Evolutionary conservation across 2,888 invertebrate species (phyloP).

Genomic region (Athalia cordata): DNA sequence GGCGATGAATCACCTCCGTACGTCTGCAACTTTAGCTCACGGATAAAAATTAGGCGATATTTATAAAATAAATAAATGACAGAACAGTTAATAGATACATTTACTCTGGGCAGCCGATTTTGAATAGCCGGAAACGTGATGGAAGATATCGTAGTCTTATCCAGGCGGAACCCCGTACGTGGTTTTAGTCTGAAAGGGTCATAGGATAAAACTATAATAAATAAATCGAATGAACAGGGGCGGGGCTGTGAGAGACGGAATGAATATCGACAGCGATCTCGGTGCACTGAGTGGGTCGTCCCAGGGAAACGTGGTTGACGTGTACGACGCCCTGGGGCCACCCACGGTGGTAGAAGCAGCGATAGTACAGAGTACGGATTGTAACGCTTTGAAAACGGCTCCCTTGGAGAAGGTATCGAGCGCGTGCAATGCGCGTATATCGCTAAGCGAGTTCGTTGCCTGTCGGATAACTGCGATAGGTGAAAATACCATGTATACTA

Average conservation of each 20-base stretch:
- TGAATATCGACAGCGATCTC: slow-evolving; percentile 15
- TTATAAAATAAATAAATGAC: no score
- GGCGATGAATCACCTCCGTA: background rate
- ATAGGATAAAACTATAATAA: no score
- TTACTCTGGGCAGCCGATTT: no score
- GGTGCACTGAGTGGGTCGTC: slow-evolving; percentile 3
- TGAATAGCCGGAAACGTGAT: no score
- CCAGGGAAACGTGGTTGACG: slow-evolving; percentile 32
- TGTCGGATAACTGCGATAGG: background rate
- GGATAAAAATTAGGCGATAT: no score
- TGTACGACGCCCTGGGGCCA: slow-evolving; percentile 33
- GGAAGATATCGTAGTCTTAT: no score
- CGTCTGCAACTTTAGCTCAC: no score
- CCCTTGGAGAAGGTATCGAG: slow-evolving; percentile 15
- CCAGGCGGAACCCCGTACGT: no score
- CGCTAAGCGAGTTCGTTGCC: background rate
- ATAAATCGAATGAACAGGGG: no score
- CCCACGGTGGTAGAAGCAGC: background rate
- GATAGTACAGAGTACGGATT: slow-evolving; percentile 26
- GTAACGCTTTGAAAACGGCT: slow-evolving; percentile 26
- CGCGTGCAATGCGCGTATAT: slow-evolving; percentile 13
- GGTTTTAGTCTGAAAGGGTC: no score
- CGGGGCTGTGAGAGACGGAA: background rate
- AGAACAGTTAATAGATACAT: no score
- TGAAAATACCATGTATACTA: background rate